Evolutionary conservation across 2,113 vertebrate genomes (phyloP).

Genomic region (Orycteropus afer): DNA sequence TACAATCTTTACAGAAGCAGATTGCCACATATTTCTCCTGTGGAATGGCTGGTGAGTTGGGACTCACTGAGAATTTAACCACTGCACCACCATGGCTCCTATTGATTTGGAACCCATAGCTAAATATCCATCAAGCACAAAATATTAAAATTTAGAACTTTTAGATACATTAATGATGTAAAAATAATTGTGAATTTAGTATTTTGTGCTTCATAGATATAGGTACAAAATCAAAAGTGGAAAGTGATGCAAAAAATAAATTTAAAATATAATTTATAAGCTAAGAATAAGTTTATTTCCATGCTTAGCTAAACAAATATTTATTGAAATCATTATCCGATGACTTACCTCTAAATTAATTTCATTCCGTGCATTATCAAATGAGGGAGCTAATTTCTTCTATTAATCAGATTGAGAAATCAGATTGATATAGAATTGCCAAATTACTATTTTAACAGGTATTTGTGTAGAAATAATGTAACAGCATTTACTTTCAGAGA

Average conservation of each 20-base stretch:
- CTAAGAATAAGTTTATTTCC: background rate
- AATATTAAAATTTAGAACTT: no score
- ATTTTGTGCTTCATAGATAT: background rate
- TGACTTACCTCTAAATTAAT: constrained; percentile 41
- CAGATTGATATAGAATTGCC: constrained; percentile 50
- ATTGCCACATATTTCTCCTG: no score
- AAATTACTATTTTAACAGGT: background rate
- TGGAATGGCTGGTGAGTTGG: no score
- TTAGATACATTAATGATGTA: background rate
- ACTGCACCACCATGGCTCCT: no score
- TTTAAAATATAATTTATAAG: background rate
- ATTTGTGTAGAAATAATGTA: constrained; percentile 51
- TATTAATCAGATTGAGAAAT: constrained; percentile 53
- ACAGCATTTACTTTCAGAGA: background rate
- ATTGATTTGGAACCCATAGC: no score
- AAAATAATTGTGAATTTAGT: background rate
- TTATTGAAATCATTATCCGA: background rate
- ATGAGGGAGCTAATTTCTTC: background rate
- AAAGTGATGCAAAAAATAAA: background rate
- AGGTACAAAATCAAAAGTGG: background rate
- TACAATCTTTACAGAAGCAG: no score
- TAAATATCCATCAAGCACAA: no score
- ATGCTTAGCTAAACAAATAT: background rate
- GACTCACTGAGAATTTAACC: no score
- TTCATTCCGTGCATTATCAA: constrained; percentile 18